Evolutionary conservation across 2,888 invertebrate species (phyloP), one percentile per base, ranked within the genome.

Genomic region (Heliconius ismenius): DNA sequence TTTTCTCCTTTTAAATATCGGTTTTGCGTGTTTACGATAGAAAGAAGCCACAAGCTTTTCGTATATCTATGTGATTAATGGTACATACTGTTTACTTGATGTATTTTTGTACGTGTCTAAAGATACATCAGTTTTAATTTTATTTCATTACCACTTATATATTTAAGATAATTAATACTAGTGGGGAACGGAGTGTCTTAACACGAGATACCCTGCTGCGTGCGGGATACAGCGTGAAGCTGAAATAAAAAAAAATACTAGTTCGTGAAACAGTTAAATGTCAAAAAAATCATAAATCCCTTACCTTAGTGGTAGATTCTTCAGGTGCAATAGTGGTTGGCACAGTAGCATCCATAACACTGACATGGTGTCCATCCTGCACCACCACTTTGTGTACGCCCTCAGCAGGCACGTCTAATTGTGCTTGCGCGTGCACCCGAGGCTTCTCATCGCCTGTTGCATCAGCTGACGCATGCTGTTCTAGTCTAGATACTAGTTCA

Each of bases 351-450:
- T 92, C 91, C 3, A 90, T 84, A 54, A 91, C 88, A 81, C 89
- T 90, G 49, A 92, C 84, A 21, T 91, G 90, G 0, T 84, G 75
- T 28, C 91, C 92, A 26, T 95, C 92, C 79, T 95, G 94, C 3
- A 91, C 89, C 11, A 95, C 81, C 63, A 94, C 93, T 65, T 92
- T 91, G 82, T 96, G 96, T 21, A 96, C 92, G 10, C 95, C 95
- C 80, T 95, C 92, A 0, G 92, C 86, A 0, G 95, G 95, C 64
- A 95, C 92, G 77, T 96, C 95, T 18, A 95, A 86, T 79, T 95
- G 94, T 0, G 95, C 92, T 77, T 93, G 92, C 0, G 95, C 89
- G 80, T 93, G 94, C 0, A 95, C 89, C 0, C 85, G 87, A 0
- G 95, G 94, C 63, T 89, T 88, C 76, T 92, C 91, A 1, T 90